These are phyloP conservation scores for Drosophila pegasa DNA, from an alignment of 2,888 invertebrate genomes.

Conservation along the genomic window DNA sequence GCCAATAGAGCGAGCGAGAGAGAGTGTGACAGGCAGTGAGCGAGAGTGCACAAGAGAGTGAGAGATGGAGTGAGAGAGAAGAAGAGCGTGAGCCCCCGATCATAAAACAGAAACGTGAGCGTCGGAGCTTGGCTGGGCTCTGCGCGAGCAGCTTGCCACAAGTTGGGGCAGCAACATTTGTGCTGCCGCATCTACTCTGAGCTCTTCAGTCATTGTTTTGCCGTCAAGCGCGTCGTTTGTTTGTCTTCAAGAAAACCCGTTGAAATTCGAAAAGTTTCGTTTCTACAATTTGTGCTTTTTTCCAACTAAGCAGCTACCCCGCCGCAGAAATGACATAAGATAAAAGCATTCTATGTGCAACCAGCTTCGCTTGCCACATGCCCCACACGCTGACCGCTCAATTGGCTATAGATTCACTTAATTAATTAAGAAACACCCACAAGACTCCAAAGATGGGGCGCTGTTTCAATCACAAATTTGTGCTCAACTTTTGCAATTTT, in stretches of 20 bases:
- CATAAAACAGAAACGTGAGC: constrained; percentile 24
- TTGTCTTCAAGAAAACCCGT: constrained; percentile 17
- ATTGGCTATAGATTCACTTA: constrained; percentile 31
- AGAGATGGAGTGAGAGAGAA: neutral
- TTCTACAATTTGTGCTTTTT: neutral
- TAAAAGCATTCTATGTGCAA: constrained; percentile 4
- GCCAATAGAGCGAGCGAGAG: neutral
- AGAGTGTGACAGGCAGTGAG: constrained; percentile 2
- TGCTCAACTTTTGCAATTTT: constrained; percentile 89
- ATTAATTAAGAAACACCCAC: constrained; percentile 51
- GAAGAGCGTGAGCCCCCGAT: constrained; percentile 15
- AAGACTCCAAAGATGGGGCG: constrained; percentile 67
- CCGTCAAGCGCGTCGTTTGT: constrained; percentile 47
- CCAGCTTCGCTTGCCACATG: constrained; percentile 20
- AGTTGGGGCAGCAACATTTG: constrained; percentile 34
- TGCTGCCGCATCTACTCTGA: constrained; percentile 18
- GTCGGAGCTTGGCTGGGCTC: constrained; percentile 14
- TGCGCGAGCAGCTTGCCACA: constrained; percentile 47
- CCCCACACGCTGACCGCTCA: constrained; percentile 33
- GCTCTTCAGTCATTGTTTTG: constrained; percentile 55
- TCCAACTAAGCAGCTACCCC: neutral
- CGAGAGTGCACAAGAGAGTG: constrained; percentile 1
- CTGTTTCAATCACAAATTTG: constrained; percentile 87
- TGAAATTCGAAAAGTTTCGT: constrained; percentile 21
- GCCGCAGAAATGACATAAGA: constrained; percentile 16